Base-by-base conservation (phyloP, 2,797 vertebrate genomes). In the Xenops minutus region DNA sequence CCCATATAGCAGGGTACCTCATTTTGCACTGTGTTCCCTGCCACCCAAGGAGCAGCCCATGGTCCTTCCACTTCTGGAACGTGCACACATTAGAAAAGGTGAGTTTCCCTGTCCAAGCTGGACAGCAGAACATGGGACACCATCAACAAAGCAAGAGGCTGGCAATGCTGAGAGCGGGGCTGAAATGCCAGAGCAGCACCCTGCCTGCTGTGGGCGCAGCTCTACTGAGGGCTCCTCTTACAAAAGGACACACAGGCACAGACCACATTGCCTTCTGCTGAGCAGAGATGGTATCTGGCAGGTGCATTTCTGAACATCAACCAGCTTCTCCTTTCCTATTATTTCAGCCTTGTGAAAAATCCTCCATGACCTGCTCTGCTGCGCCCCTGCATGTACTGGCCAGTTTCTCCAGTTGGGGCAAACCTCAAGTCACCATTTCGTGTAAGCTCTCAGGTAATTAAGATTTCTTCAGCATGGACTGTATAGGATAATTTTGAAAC, bases 111-210 rank as follows among this genome's bases (percentile, higher is more conserved):
- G 32, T 30, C 17, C 43, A 52, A 39, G 62, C 13, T 15, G 17
- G 71, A 37, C 39, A 64, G 82, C 36, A 91, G n/a, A 23, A 27
- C 2, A 1, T 0, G 0, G 44, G 49, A 44, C 12, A 34, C 2
- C 2, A 62, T 39, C 37, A 52, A 43, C 32, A 34, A 82, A 71
- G 58, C 7, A 18, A 75, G 62, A 18, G n/a, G 30, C 29, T 48
- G 52, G 48, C 49, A 72, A 58, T 2, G 6, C 18, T n/a, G 27
- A 63, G 4, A 43, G 41, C 2, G 14, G 3, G 3, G 54, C 36
- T 1, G 2, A 76, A 67, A 59, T 3, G 32, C 39, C 46, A 37
- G 68, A 51, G 68, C 7, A 92, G 63, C 30, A 27, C 22, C 43
- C 30, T 52, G 46, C 12, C 68, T 37, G 41, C 30, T 1, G 3